phyloP scores from a whole-genome alignment of 2,113 vertebrate genomes.

The Hemiprocne comata region DNA sequence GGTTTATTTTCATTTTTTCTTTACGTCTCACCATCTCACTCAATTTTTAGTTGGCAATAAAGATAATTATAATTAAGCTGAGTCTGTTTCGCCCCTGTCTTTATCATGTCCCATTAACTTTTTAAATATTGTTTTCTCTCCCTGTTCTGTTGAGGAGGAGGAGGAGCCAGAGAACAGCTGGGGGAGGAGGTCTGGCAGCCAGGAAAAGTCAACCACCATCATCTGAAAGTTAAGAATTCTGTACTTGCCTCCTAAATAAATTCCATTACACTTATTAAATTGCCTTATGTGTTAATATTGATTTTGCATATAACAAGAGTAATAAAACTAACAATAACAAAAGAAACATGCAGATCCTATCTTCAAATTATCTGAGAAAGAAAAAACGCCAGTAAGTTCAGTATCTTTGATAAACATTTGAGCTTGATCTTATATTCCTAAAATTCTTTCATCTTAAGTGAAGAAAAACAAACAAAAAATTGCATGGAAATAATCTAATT shows the following conservation, averaged over 20 bases:
- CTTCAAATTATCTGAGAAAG: background rate
- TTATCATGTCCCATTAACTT: background rate
- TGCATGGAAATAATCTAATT: background rate
- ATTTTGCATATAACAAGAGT: background rate
- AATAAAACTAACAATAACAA: background rate
- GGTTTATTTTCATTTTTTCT: background rate
- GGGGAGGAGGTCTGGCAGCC: background rate
- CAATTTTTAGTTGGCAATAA: background rate
- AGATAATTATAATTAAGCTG: background rate
- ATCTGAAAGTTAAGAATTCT: background rate
- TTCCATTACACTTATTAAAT: background rate
- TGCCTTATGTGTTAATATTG: background rate
- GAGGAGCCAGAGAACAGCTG: background rate
- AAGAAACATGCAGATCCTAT: background rate
- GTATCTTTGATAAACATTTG: background rate
- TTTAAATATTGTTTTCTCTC: too few relatives aligned
- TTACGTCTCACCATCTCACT: background rate
- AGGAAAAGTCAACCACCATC: background rate
- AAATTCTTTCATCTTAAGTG: background rate
- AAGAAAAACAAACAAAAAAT: background rate
- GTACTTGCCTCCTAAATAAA: background rate
- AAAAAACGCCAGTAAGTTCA: background rate
- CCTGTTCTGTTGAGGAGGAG: background rate
- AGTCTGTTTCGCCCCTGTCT: background rate
- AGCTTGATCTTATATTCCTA: background rate